Evolutionary conservation across 2,113 vertebrate species (phyloP).

Genomic region (rat (Rattus norvegicus)): GRCr8 NC_086023.1:74478501-74479000

Average conservation of each 20-base stretch:
- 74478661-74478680: background rate
- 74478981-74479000: conserved; percentile 14
- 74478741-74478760: background rate
- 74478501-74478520: conserved; percentile 56
- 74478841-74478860: background rate
- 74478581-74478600: conserved; percentile 41
- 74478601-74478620: background rate
- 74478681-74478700: background rate
- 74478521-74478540: conserved; percentile 46
- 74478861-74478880: conserved; percentile 42
- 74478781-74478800: conserved; percentile 5
- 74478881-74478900: conserved; percentile 36
- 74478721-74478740: conserved; percentile 23
- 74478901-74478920: conserved; percentile 31
- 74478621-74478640: background rate
- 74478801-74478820: conserved; percentile 6
- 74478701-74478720: background rate
- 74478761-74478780: conserved; percentile 49
- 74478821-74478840: background rate
- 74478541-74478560: background rate
- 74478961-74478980: conserved; percentile 43
- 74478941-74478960: conserved; percentile 32
- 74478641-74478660: background rate
- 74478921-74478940: conserved; percentile 54
- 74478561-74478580: conserved; percentile 25